Percentiles rank a stretch among this genome's conserved stretches.
Evolutionary conservation across 2,888 invertebrate species (phyloP).

Genomic region (Diachrysia chrysitis): DNA sequence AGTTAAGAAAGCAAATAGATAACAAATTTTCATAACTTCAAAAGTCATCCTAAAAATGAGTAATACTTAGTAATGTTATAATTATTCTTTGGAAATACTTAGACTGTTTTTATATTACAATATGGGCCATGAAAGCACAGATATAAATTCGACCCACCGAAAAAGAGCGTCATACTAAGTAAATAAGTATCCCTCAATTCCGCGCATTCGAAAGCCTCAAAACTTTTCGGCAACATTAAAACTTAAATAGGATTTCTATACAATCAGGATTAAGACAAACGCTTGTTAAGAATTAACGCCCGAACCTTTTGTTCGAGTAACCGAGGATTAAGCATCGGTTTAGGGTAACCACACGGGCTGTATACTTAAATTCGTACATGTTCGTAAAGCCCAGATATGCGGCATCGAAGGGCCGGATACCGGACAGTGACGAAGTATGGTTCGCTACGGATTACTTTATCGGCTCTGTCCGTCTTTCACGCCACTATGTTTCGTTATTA

Average conservation of each 20-base stretch:
- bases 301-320: slow-evolving; percentile 62
- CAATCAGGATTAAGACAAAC: slow-evolving; percentile 61
- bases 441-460: slow-evolving; percentile 74
- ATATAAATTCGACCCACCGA: background rate
- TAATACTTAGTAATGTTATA: too few species aligned
- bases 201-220: slow-evolving; percentile 40
- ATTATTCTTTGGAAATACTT: background rate
- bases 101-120: background rate
- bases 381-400: slow-evolving; percentile 82
- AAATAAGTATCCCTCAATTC: slow-evolving; percentile 22
- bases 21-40: too few species aligned
- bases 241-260: slow-evolving; percentile 60
- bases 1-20: too few species aligned
- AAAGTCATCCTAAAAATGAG: too few species aligned
- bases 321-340: slow-evolving; percentile 68
- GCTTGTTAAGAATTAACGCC: slow-evolving; percentile 62
- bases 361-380: slow-evolving; percentile 82
- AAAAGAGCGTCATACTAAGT: slow-evolving; percentile 23
- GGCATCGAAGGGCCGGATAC: slow-evolving; percentile 69
- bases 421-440: slow-evolving; percentile 85
- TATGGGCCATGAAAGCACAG: background rate
- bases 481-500: slow-evolving; percentile 73
- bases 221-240: slow-evolving; percentile 56
- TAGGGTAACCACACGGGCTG: slow-evolving; percentile 68
- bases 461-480: slow-evolving; percentile 69